Conservation (phyloP, 2,797 vertebrate species). For the Crocidura indochinensis region DNA sequence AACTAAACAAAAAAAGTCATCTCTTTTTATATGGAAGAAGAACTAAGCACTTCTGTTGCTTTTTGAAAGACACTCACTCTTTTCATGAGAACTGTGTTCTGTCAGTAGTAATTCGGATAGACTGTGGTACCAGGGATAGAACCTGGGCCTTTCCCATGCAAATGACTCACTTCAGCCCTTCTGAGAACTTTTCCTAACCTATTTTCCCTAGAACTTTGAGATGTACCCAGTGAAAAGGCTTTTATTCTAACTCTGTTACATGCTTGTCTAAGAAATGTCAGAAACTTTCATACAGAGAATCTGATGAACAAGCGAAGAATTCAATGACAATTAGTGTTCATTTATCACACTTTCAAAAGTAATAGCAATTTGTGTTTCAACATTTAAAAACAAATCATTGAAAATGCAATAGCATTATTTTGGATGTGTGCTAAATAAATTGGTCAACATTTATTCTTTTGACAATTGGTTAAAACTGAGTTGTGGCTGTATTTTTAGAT, state of each 20-base stretch:
- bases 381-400: background rate
- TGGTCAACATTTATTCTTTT: background rate
- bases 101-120: no score
- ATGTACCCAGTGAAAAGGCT: no score
- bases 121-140: no score
- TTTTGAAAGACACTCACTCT: no score
- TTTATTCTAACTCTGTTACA: background rate
- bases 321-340: background rate
- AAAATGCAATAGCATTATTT: constrained; percentile 13
- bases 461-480: constrained; percentile 1
- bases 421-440: background rate
- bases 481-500: background rate
- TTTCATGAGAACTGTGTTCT: no score
- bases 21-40: no score
- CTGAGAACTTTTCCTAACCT: no score
- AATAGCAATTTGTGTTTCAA: background rate
- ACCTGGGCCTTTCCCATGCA: no score
- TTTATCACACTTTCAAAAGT: background rate
- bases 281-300: background rate
- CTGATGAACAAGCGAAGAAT: background rate
- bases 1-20: no score
- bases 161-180: no score
- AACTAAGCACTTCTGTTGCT: no score
- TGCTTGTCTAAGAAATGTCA: background rate
- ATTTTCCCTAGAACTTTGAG: no score